Evolutionary conservation across 2,797 vertebrate genomes (phyloP).

Genomic region (Schizopygopsis malacanthus): DNA sequence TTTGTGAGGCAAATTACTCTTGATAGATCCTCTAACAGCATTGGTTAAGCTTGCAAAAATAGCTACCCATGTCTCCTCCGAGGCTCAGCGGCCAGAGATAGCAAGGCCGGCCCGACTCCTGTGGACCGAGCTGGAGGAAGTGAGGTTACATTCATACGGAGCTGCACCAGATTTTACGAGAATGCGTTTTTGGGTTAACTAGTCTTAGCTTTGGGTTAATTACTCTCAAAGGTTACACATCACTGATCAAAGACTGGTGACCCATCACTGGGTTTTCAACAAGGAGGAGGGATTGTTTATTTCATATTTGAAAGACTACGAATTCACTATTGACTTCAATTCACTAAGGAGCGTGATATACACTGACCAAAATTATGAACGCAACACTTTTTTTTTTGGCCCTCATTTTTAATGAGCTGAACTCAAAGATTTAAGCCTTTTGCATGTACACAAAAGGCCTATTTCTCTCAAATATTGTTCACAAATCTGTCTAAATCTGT

Average conservation of each 20-base stretch:
- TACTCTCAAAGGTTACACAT: constrained; percentile 9
- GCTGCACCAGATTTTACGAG: neutral
- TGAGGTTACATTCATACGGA: constrained; percentile 25
- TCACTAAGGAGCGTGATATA: neutral
- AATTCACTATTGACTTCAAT: neutral
- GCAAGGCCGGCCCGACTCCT: constrained; percentile 5
- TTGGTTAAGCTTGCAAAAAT: constrained; percentile 52
- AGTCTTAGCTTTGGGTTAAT: constrained; percentile 31
- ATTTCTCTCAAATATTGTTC: no score
- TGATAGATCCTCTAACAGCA: constrained; percentile 68
- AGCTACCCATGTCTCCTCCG: constrained; percentile 40
- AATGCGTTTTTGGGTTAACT: neutral
- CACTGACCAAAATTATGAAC: no score
- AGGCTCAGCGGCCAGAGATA: constrained; percentile 43
- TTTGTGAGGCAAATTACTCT: constrained; percentile 75
- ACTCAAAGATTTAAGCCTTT: no score
- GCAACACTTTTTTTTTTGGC: no score
- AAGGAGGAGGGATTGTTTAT: neutral
- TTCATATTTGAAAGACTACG: neutral
- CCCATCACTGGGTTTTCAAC: neutral
- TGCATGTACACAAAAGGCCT: no score
- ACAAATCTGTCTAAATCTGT: no score
- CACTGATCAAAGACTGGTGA: constrained; percentile 15
- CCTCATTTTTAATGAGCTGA: no score
- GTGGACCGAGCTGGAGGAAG: neutral